These are phyloP conservation scores for Drosophila melanogaster DNA, from an alignment of 1,140 invertebrate species.

Conservation along the genomic window DNA sequence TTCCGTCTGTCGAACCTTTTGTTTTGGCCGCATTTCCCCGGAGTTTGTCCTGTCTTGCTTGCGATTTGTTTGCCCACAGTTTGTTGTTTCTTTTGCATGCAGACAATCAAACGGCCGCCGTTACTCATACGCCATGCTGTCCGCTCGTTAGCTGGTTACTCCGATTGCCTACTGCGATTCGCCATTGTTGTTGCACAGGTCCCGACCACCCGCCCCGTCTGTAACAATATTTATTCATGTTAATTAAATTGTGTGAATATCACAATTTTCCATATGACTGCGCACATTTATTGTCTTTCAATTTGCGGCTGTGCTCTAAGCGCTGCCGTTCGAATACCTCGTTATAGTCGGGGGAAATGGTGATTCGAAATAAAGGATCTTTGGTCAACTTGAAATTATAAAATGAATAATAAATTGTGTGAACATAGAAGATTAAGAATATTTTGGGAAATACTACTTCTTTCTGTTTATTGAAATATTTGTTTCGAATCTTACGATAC, in stretches of 20 bases:
- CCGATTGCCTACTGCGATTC: conserved; percentile 28
- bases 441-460: too few relatives aligned
- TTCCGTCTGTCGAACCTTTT: conserved; percentile 52
- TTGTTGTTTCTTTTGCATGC: conserved; percentile 58
- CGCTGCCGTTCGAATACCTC: conserved; percentile 26
- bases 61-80: conserved; percentile 75
- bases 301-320: conserved; percentile 69
- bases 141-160: conserved; percentile 74
- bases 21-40: conserved; percentile 37
- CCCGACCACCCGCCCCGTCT: conserved; percentile 36
- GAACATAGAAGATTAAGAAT: too few relatives aligned
- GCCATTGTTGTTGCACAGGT: conserved; percentile 47
- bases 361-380: neutral
- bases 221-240: conserved; percentile 84
- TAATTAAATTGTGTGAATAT: conserved; percentile 85
- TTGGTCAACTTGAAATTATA: too few relatives aligned
- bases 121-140: conserved; percentile 75
- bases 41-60: conserved; percentile 58
- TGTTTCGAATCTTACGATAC: neutral
- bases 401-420: too few relatives aligned
- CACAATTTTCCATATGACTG: conserved; percentile 84
- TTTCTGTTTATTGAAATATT: too few relatives aligned
- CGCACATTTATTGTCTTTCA: conserved; percentile 84
- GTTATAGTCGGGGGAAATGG: neutral
- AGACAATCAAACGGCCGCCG: conserved; percentile 68